Conservation (phyloP, 1,140 invertebrate genomes). For the Lasaia peninsularis region DNA sequence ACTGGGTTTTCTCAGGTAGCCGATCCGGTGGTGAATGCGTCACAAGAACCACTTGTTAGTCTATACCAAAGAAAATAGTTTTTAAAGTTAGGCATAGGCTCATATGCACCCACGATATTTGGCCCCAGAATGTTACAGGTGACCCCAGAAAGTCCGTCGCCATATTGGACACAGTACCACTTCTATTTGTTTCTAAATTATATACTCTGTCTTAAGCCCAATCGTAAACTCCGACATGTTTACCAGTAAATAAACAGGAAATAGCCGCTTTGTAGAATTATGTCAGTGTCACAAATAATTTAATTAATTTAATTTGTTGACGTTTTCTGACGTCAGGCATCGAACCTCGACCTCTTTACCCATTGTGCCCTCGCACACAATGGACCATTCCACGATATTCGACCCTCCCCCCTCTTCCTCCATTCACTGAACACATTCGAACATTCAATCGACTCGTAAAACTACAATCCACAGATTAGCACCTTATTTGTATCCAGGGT, state of each 20-base stretch:
- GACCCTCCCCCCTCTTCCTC: conserved; percentile 29
- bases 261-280: conserved; percentile 6
- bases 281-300: conserved; percentile 16
- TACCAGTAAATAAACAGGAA: conserved; percentile 8
- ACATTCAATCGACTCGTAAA: neutral
- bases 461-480: conserved; percentile 7
- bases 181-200: too few relatives aligned
- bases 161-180: too few relatives aligned
- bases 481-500: neutral
- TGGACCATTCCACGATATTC: conserved; percentile 53
- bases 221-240: neutral
- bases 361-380: conserved; percentile 39
- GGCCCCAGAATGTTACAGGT: too few relatives aligned
- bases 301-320: conserved; percentile 12
- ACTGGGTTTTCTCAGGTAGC: too few relatives aligned
- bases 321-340: conserved; percentile 49
- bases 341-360: conserved; percentile 64
- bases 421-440: conserved; percentile 3
- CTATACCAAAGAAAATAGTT: too few relatives aligned
- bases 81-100: too few relatives aligned
- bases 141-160: too few relatives aligned
- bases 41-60: too few relatives aligned
- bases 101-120: too few relatives aligned
- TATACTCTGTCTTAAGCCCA: neutral
- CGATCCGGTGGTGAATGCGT: too few relatives aligned